A percentile compares a stretch with the other conserved stretches of the same genome.
phyloP scores from a whole-genome alignment of 2,888 invertebrate species.

The Watsonalla cultraria region DNA sequence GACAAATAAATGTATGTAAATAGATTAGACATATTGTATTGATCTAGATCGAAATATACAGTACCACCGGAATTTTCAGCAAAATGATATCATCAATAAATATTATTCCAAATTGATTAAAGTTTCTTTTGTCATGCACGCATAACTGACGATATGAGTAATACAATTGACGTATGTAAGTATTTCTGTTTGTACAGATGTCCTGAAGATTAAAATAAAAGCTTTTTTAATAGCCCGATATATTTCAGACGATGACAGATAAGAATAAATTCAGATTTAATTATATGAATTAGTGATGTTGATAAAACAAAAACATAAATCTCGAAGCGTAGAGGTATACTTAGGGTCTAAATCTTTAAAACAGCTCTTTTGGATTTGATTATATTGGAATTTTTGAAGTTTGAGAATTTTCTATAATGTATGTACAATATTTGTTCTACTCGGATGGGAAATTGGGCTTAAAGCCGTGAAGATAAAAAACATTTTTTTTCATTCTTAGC shows the following conservation, averaged over 20 bases:
- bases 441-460: too few species aligned
- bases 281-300: too few species aligned
- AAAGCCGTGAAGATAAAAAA: too few species aligned
- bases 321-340: too few species aligned
- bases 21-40: not conserved
- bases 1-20: too few species aligned
- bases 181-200: constrained; percentile 55
- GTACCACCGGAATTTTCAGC: not conserved
- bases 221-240: constrained; percentile 42
- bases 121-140: constrained; percentile 33
- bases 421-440: too few species aligned
- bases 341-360: too few species aligned
- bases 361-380: too few species aligned
- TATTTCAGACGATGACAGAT: constrained; percentile 25
- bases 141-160: constrained; percentile 39
- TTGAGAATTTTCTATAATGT: too few species aligned
- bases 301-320: too few species aligned
- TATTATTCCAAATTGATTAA: constrained; percentile 13
- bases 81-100: constrained; percentile 1
- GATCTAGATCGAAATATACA: not conserved
- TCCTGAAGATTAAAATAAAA: constrained; percentile 41
- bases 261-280: constrained; percentile 2
- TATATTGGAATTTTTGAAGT: too few species aligned
- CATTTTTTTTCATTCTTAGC: too few species aligned
- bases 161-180: constrained; percentile 53